Evolutionary conservation across 2,113 vertebrate species (phyloP).

Genomic region (Chunga burmeisteri): DNA sequence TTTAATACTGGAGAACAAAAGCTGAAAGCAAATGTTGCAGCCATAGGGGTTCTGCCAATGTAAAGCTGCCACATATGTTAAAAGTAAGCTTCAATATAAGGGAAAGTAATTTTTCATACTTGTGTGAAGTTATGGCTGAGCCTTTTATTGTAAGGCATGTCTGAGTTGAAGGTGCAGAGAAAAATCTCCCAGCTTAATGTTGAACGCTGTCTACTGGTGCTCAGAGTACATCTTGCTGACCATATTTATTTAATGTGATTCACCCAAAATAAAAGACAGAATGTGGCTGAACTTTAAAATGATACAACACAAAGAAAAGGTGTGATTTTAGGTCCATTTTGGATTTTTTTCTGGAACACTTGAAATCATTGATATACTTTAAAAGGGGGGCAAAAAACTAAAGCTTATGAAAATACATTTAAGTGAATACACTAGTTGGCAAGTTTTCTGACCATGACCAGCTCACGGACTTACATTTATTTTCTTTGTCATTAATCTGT

Average conservation of each 20-base stretch:
- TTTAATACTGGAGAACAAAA: neutral
- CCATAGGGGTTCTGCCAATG: neutral
- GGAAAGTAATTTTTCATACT: neutral
- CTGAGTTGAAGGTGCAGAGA: neutral
- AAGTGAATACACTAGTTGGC: neutral
- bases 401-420: neutral
- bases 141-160: neutral
- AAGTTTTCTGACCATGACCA: neutral
- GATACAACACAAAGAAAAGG: neutral
- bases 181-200: neutral
- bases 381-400: neutral
- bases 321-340: neutral
- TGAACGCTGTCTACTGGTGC: neutral
- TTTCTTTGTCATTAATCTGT: neutral
- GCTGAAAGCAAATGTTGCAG: neutral
- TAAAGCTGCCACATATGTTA: neutral
- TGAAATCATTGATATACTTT: neutral
- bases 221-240: neutral
- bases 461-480: neutral
- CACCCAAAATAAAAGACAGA: neutral
- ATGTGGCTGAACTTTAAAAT: neutral
- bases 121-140: neutral
- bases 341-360: neutral
- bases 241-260: neutral
- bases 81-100: neutral